A percentile compares a stretch with the other conserved stretches of the same genome.
Conservation (phyloP, 2,888 invertebrate species). For the Parnassius smintheus region DNA sequence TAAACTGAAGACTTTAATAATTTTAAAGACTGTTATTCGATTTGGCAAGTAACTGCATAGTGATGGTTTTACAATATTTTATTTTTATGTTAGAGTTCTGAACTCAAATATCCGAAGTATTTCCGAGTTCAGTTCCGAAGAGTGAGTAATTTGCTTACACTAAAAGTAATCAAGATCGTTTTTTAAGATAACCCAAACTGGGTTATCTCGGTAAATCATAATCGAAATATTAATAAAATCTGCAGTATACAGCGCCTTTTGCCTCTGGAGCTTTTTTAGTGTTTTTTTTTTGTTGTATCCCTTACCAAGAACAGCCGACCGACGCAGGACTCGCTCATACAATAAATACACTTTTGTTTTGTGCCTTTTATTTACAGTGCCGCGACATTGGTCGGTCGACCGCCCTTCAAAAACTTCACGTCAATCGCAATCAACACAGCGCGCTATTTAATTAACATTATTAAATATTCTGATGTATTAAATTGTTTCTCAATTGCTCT, state of each 20-base stretch:
- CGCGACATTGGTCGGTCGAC: constrained; percentile 24
- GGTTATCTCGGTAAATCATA: background rate
- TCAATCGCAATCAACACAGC: constrained; percentile 37
- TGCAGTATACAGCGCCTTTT: constrained; percentile 35
- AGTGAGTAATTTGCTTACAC: too few relatives aligned
- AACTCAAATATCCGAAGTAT: too few relatives aligned
- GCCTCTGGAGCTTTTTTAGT: constrained; percentile 62
- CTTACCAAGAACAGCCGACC: constrained; percentile 42
- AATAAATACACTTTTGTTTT: constrained; percentile 60
- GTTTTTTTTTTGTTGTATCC: constrained; percentile 58
- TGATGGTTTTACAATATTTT: too few relatives aligned
- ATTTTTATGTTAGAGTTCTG: too few relatives aligned
- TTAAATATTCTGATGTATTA: constrained; percentile 73
- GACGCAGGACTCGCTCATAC: constrained; percentile 36
- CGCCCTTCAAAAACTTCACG: constrained; percentile 3
- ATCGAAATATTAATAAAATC: constrained; percentile 2
- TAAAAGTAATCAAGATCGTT: too few relatives aligned
- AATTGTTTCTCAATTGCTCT: constrained; percentile 66
- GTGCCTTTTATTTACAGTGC: constrained; percentile 70
- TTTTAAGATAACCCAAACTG: too few relatives aligned
- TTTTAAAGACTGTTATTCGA: background rate
- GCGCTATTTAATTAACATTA: constrained; percentile 38
- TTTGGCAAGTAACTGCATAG: background rate
- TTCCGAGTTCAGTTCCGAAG: too few relatives aligned
- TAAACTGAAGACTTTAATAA: constrained; percentile 10